Evolutionary conservation across 2,888 invertebrate species (phyloP).

Genomic region (Dynastes hyllus): DNA sequence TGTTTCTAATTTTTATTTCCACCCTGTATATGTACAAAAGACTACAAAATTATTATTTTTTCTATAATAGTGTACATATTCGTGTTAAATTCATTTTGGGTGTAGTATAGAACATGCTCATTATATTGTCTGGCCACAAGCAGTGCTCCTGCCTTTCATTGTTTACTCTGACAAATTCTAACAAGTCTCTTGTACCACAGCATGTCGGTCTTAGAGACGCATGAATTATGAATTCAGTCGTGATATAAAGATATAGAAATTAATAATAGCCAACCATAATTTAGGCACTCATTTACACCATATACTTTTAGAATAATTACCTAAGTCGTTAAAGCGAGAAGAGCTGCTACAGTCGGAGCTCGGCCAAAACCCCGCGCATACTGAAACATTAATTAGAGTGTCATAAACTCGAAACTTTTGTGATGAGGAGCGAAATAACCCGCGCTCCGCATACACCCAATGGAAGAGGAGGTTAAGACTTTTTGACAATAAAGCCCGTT

Average conservation of each 20-base stretch:
- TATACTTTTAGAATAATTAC: conserved; percentile 34
- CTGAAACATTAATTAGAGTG: conserved; percentile 44
- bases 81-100: too few relatives aligned
- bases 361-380: conserved; percentile 34
- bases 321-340: conserved; percentile 24
- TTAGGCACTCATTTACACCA: conserved; percentile 22
- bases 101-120: too few relatives aligned
- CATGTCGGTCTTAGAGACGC: neutral
- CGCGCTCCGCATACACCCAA: conserved; percentile 6
- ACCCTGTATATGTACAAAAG: too few relatives aligned
- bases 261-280: conserved; percentile 4
- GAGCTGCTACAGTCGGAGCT: neutral
- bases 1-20: too few relatives aligned
- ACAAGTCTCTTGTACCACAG: neutral
- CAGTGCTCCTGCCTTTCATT: too few relatives aligned
- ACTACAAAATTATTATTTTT: too few relatives aligned
- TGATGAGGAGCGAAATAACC: conserved; percentile 30
- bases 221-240: neutral
- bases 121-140: too few relatives aligned
- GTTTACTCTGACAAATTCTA: neutral
- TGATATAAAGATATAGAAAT: neutral
- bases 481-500: conserved; percentile 36
- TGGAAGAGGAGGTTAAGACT: conserved; percentile 38
- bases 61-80: too few relatives aligned
- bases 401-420: conserved; percentile 35